Conservation (phyloP, 2,888 invertebrate genomes). For the Epinotia demarniana region DNA sequence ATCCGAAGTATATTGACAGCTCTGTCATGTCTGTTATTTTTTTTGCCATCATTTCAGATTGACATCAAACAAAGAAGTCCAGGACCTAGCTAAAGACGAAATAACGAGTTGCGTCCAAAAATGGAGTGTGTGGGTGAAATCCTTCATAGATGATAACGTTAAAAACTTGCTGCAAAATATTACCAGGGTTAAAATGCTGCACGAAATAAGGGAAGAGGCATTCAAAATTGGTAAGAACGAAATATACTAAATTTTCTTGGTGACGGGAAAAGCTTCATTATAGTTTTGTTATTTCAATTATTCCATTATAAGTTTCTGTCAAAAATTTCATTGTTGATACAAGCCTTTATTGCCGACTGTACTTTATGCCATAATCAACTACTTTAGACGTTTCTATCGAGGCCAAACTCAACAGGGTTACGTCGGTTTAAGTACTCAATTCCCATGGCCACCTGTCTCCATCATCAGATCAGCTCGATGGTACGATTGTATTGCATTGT, state of each 20-base stretch:
- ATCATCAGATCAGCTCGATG: too few species aligned
- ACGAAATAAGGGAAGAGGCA: slow-evolving; percentile 89
- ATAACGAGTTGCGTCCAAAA: slow-evolving; percentile 78
- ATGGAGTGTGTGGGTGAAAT: slow-evolving; percentile 88
- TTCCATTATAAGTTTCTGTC: too few species aligned
- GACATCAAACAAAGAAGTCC: slow-evolving; percentile 66
- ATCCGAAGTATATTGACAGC: too few species aligned
- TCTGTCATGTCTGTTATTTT: neutral
- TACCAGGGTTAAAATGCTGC: slow-evolving; percentile 88
- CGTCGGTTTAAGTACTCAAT: too few species aligned
- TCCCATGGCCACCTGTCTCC: too few species aligned
- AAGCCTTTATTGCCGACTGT: too few species aligned
- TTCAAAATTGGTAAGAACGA: slow-evolving; percentile 82
- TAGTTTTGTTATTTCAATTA: neutral
- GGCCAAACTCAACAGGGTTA: too few species aligned
- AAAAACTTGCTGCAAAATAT: slow-evolving; percentile 87
- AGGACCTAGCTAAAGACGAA: slow-evolving; percentile 66
- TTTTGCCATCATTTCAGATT: slow-evolving; percentile 59
- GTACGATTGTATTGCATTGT: too few species aligned
- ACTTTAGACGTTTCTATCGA: too few species aligned
- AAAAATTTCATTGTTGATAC: too few species aligned
- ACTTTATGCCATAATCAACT: too few species aligned
- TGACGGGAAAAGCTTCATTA: neutral
- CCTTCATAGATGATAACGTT: slow-evolving; percentile 83
- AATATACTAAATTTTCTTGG: too few species aligned